These are phyloP conservation scores for Addax nasomaculatus DNA, from an alignment of 2,113 vertebrate species.

Conservation along the genomic window DNA sequence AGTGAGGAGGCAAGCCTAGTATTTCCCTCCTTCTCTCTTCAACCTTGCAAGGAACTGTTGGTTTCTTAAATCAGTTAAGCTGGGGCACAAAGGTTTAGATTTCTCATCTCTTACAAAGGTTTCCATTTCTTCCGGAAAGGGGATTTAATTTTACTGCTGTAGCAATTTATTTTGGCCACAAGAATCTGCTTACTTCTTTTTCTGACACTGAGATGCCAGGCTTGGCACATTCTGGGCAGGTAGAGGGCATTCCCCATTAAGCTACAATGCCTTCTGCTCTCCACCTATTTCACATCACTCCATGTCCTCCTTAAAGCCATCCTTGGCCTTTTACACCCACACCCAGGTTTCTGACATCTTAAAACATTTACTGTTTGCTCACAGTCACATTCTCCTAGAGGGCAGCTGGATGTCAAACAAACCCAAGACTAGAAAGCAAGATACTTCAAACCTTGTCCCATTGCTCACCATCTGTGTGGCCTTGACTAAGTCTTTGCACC, in stretches of 20 bases:
- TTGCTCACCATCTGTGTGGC: background rate
- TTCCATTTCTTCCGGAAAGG: constrained; percentile 56
- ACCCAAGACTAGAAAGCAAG: background rate
- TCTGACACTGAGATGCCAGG: constrained; percentile 33
- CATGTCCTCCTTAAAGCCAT: background rate
- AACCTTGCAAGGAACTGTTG: constrained; percentile 48
- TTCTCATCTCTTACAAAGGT: constrained; percentile 48
- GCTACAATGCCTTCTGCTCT: constrained; percentile 16
- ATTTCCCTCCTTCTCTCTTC: constrained; percentile 1
- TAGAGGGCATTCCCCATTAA: background rate
- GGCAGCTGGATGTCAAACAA: background rate
- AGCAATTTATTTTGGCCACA: constrained; percentile 32
- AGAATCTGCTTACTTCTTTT: constrained; percentile 58
- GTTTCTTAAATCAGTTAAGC: constrained; percentile 42
- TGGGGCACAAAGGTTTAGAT: constrained; percentile 30
- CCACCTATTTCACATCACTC: background rate
- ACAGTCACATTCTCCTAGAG: background rate
- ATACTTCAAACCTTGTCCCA: background rate
- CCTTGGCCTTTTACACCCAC: background rate
- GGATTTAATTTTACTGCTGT: constrained; percentile 61
- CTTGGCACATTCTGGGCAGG: constrained; percentile 19
- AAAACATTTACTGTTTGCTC: background rate
- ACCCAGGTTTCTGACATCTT: background rate
- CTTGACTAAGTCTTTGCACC: background rate
- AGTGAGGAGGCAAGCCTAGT: background rate